Conservation (phyloP, 1,140 invertebrate genomes). For the Drosophila nasuta region DNA sequence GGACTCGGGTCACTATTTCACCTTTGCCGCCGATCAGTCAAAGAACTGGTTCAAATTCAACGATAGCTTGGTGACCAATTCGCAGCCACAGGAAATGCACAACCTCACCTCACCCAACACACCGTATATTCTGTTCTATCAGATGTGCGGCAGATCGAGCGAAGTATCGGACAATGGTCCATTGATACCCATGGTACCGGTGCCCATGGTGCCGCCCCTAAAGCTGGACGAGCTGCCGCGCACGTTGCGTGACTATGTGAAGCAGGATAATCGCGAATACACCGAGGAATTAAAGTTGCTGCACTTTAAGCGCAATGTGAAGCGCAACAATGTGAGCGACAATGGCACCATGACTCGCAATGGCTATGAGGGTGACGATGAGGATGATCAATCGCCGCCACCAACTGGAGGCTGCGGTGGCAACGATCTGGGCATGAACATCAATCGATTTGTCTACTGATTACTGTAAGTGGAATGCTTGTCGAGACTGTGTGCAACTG, state of each 20-base stretch:
- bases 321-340: slow-evolving; percentile 29
- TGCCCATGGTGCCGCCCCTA: slow-evolving; percentile 59
- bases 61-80: slow-evolving; percentile 89
- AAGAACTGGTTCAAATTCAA: slow-evolving; percentile 94
- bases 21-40: slow-evolving; percentile 89
- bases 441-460: slow-evolving; percentile 81
- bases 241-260: slow-evolving; percentile 69
- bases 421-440: slow-evolving; percentile 73
- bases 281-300: slow-evolving; percentile 66
- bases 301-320: slow-evolving; percentile 56
- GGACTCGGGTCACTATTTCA: slow-evolving; percentile 95
- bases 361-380: slow-evolving; percentile 64
- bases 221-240: slow-evolving; percentile 73
- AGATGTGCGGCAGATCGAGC: slow-evolving; percentile 77
- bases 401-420: slow-evolving; percentile 67
- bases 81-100: slow-evolving; percentile 88
- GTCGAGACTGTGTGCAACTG: background rate
- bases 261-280: slow-evolving; percentile 73
- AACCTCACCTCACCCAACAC: slow-evolving; percentile 90
- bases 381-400: slow-evolving; percentile 72
- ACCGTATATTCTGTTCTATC: slow-evolving; percentile 93
- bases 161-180: slow-evolving; percentile 42
- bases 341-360: slow-evolving; percentile 44
- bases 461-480: background rate
- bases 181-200: slow-evolving; percentile 54